phyloP scores from a whole-genome alignment of 2,113 vertebrate species.

The Chlorodrepanis virens region DNA sequence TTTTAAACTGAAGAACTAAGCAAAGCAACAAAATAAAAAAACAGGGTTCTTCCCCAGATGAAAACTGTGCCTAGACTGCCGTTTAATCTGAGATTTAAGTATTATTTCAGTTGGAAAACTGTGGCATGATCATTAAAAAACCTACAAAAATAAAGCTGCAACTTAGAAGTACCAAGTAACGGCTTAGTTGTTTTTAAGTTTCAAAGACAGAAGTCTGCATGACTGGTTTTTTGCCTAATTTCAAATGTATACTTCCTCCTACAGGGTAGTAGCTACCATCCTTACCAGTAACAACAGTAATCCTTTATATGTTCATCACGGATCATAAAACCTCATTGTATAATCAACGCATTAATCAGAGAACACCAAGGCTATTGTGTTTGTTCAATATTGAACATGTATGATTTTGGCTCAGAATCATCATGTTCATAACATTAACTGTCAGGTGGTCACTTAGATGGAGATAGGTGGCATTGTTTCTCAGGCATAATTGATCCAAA shows the following conservation, averaged over 20 bases:
- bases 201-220: background rate
- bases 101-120: background rate
- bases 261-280: background rate
- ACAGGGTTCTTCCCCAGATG: fast-evolving
- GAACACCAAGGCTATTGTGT: background rate
- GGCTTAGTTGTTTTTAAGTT: background rate
- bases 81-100: background rate
- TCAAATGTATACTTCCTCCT: background rate
- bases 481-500: background rate
- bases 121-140: background rate
- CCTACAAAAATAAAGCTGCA: background rate
- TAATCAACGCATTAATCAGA: background rate
- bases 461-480: background rate
- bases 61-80: background rate
- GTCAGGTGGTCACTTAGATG: background rate
- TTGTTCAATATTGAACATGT: background rate
- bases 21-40: background rate
- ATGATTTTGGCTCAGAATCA: background rate
- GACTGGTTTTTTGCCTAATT: background rate
- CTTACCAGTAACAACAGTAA: background rate
- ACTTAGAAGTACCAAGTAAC: background rate
- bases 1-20: background rate
- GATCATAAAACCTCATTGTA: background rate
- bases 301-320: background rate
- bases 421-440: background rate